Evolutionary conservation across 2,888 invertebrate genomes (phyloP).

Genomic region (Buathra laborator): DNA sequence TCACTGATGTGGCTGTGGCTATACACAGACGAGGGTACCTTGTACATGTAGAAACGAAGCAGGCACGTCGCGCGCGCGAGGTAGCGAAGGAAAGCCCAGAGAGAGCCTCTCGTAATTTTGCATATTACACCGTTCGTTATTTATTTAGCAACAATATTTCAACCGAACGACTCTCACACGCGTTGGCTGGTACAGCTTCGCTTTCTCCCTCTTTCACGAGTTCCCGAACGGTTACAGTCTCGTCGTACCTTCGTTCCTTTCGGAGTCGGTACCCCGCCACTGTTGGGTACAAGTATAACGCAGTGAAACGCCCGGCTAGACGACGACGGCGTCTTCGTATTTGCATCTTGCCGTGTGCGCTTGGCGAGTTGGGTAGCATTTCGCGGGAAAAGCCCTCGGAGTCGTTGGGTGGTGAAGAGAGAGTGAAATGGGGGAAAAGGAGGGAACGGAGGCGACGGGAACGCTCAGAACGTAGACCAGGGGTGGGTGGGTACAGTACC

Average conservation of each 20-base stretch:
- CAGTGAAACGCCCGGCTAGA: conserved; percentile 52
- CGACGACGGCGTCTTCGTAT: conserved; percentile 71
- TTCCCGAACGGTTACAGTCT: background rate
- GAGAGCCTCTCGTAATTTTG: conserved; percentile 77
- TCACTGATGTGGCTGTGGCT: conserved; percentile 26
- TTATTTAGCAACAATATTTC: conserved; percentile 82
- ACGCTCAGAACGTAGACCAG: conserved; percentile 50
- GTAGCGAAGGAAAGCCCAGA: conserved; percentile 68
- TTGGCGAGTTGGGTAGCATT: conserved; percentile 21
- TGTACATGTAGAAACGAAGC: conserved; percentile 67
- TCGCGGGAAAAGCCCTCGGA: conserved; percentile 44
- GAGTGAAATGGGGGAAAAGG: background rate
- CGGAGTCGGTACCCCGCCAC: conserved; percentile 5
- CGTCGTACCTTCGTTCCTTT: conserved; percentile 36
- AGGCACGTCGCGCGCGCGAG: conserved; percentile 59
- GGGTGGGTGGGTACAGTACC: conserved; percentile 44
- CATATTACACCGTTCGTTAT: conserved; percentile 82
- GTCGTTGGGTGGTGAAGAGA: conserved; percentile 11
- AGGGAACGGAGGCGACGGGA: conserved; percentile 32
- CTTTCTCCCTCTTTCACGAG: conserved; percentile 35
- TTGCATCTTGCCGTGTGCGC: conserved; percentile 71
- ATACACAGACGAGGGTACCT: conserved; percentile 58
- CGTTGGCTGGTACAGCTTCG: conserved; percentile 66
- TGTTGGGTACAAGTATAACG: conserved; percentile 57
- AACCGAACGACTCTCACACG: conserved; percentile 78